phyloP scores from a whole-genome alignment of 2,888 invertebrate species.

The Pristionchus maxplancki region DNA sequence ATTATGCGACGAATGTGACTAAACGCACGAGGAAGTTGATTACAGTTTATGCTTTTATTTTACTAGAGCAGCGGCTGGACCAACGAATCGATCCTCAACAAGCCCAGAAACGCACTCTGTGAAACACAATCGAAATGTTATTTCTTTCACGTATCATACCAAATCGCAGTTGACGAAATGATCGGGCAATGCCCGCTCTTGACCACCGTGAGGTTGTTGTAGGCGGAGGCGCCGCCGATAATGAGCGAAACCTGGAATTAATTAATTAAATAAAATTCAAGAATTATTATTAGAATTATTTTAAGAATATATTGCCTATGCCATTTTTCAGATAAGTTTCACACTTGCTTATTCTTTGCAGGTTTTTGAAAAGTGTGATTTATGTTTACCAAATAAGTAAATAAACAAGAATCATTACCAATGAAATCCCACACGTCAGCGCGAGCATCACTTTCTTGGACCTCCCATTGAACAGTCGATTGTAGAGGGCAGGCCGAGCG shows the following conservation, averaged over 20 bases:
- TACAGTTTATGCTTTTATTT: too few species aligned
- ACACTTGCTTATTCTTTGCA: not conserved
- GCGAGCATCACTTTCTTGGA: constrained; percentile 47
- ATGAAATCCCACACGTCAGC: not conserved
- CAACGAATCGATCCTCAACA: too few species aligned
- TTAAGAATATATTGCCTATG: too few species aligned
- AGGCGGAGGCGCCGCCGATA: constrained; percentile 11
- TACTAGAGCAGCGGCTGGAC: too few species aligned
- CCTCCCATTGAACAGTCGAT: constrained; percentile 59
- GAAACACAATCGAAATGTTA: too few species aligned
- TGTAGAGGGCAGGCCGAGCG: constrained; percentile 63
- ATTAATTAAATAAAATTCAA: not conserved
- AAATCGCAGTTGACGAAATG: constrained; percentile 65
- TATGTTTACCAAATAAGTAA: not conserved
- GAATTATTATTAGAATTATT: too few species aligned
- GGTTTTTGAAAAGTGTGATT: not conserved
- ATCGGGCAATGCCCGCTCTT: constrained; percentile 65
- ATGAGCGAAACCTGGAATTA: constrained; percentile 1
- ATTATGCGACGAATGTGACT: not conserved
- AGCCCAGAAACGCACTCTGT: too few species aligned
- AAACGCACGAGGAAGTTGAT: too few species aligned
- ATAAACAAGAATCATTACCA: not conserved
- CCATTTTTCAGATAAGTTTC: not conserved
- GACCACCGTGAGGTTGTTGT: constrained; percentile 15
- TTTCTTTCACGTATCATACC: constrained; percentile 44